Percentiles rank a stretch among this genome's conserved stretches.
These are phyloP conservation scores for Phoxinus dragarum DNA, from an alignment of 2,797 vertebrate genomes.

Conservation along the genomic window DNA sequence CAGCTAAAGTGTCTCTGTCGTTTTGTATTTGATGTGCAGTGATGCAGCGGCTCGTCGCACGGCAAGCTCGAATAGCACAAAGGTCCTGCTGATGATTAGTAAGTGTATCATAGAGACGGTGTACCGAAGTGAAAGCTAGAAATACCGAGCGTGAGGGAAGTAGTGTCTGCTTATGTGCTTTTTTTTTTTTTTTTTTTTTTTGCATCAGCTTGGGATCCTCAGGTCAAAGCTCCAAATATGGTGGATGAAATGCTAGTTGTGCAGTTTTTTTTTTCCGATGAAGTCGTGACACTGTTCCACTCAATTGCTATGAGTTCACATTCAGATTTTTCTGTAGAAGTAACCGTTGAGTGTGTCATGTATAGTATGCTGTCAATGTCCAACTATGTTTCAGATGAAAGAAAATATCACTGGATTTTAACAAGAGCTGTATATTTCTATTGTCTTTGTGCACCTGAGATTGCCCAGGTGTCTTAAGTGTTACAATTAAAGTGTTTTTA, in stretches of 20 bases:
- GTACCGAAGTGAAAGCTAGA: conserved; percentile 37
- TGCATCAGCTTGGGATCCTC: conserved; percentile 41
- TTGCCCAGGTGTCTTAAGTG: conserved; percentile 76
- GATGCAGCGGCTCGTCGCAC: conserved; percentile 44
- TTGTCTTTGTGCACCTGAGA: conserved; percentile 82
- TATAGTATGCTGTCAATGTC: conserved; percentile 69
- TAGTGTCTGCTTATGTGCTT: conserved; percentile 42
- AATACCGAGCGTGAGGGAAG: conserved; percentile 12
- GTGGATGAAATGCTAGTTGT: conserved; percentile 52
- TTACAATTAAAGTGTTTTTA: conserved; percentile 78
- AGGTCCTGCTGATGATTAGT: conserved; percentile 31
- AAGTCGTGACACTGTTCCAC: conserved; percentile 51
- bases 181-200: conserved; percentile 38
- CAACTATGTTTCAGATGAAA: conserved; percentile 69
- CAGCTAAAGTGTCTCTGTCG: conserved; percentile 53
- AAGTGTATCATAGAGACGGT: conserved; percentile 16
- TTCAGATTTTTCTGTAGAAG: conserved; percentile 56
- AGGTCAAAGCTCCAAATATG: conserved; percentile 47
- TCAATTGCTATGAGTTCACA: conserved; percentile 55
- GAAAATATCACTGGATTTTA: conserved; percentile 68
- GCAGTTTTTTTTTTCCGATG: conserved; percentile 43
- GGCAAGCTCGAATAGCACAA: conserved; percentile 40
- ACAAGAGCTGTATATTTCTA: conserved; percentile 73
- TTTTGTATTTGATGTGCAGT: conserved; percentile 56
- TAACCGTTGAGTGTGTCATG: conserved; percentile 65